phyloP scores from a whole-genome alignment of 2,888 invertebrate species.

The Acronicta alni region DNA sequence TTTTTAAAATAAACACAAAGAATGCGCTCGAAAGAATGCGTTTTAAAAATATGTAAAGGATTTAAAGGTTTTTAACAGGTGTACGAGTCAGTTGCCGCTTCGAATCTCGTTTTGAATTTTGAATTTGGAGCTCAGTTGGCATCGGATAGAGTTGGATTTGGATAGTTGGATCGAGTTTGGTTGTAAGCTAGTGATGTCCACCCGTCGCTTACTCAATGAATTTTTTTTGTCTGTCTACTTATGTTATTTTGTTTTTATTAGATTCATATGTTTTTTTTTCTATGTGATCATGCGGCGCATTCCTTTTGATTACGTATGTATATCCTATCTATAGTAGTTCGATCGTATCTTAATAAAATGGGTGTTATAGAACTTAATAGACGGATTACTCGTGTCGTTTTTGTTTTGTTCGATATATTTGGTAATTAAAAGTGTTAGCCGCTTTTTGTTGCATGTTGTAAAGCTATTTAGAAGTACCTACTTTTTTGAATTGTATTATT shows the following conservation, averaged over 20 bases:
- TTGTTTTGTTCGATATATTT: slow-evolving; percentile 61
- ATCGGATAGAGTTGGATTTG: slow-evolving; percentile 31
- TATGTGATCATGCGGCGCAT: slow-evolving; percentile 76
- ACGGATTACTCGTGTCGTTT: slow-evolving; percentile 72
- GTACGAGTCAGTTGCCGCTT: slow-evolving; percentile 67
- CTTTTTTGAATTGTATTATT: slow-evolving; percentile 32
- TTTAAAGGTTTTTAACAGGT: slow-evolving; percentile 83
- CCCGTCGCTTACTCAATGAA: slow-evolving; percentile 80
- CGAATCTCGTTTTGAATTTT: slow-evolving; percentile 25
- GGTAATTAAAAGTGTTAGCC: slow-evolving; percentile 74
- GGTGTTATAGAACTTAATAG: slow-evolving; percentile 83
- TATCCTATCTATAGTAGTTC: slow-evolving; percentile 59
- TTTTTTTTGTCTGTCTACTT: slow-evolving; percentile 76
- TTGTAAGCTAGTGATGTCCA: slow-evolving; percentile 57
- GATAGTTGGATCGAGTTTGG: slow-evolving; percentile 21
- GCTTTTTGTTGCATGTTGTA: slow-evolving; percentile 42
- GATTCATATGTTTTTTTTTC: slow-evolving; percentile 80
- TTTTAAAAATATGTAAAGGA: slow-evolving; percentile 85
- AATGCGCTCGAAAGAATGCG: slow-evolving; percentile 79
- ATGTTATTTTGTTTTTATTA: slow-evolving; percentile 86
- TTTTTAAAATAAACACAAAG: slow-evolving; percentile 77
- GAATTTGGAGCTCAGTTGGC: slow-evolving; percentile 29
- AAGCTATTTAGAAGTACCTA: slow-evolving; percentile 33
- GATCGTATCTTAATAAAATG: slow-evolving; percentile 83
- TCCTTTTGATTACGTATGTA: slow-evolving; percentile 77